Evolutionary conservation across 2,888 invertebrate species (phyloP), one percentile per base, ranked within the genome.

Genomic region (Ypsolopha sequella): DNA sequence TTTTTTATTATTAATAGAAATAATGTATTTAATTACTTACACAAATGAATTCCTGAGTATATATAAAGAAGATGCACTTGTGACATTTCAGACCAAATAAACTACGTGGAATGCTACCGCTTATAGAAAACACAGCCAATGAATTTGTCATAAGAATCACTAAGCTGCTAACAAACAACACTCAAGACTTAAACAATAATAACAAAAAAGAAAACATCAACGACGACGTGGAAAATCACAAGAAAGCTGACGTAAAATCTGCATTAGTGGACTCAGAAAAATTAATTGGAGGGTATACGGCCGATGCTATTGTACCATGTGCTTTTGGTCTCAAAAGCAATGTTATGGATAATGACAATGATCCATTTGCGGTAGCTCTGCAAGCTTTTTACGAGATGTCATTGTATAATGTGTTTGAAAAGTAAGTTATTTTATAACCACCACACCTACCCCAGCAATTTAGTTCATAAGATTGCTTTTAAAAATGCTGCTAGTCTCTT

Each of bases 251-350:
- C 35, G 51, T 49, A 35, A 33, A 38, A 8, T 47, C 53, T 34
- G 60, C 66, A 50, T 63, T 70, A 51, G 73, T 82, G 0, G 66
- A 79, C 48, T 77, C 80, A 0, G 82, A 80, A 61, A 73, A 75
- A 53, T 58, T 84, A 0, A 73, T 85, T 0, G 86, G 86, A 1
- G 85, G 86, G 0, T 86, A 81, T 50, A 86, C 86, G 0, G 85
- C 86, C 0, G 86, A 86, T 54, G 86, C 86, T 0, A 86, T 86
- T 51, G 86, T 86, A 8, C 85, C 86, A 0, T 86, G 86, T 55
- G 86, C 86, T 0, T 86, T 86, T 55, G 86, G 86, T 0, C 56
- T 86, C 39, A 81, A 78, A 58, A 85, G 86, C 50, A 66, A 63
- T 6, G 85, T 85, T 0, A 85, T 86, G 85, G 78, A 82, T 10